These are phyloP conservation scores for Graphium colonna DNA, from an alignment of 2,888 invertebrate genomes.

Conservation along the genomic window DNA sequence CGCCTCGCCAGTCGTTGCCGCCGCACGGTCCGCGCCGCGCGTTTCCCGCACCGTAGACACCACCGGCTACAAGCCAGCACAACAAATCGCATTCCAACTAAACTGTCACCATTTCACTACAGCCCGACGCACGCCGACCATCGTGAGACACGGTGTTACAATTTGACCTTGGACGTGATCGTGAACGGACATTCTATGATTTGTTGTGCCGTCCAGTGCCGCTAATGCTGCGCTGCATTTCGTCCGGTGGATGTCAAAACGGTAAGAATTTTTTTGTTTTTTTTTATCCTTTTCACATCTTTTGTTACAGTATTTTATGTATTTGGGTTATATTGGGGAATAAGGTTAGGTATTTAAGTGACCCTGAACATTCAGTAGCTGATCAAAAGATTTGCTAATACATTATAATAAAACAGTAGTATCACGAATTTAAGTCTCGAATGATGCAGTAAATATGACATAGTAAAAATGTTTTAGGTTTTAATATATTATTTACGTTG, in stretches of 20 bases:
- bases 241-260: constrained; percentile 59
- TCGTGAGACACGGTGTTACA: constrained; percentile 4
- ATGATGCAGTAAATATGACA: too few species aligned
- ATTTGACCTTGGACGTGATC: constrained; percentile 16
- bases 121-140: neutral
- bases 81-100: constrained; percentile 30
- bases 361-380: too few species aligned
- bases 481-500: too few species aligned
- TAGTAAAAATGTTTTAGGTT: too few species aligned
- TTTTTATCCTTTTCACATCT: too few species aligned
- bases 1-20: constrained; percentile 59
- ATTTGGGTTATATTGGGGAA: too few species aligned
- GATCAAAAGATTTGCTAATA: too few species aligned
- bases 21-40: constrained; percentile 46
- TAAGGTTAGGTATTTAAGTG: too few species aligned
- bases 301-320: too few species aligned
- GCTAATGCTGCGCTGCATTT: constrained; percentile 45
- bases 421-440: too few species aligned
- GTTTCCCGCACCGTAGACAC: constrained; percentile 53
- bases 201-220: constrained; percentile 53
- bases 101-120: constrained; percentile 14
- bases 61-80: constrained; percentile 53
- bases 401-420: too few species aligned
- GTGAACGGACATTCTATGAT: constrained; percentile 35
- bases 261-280: constrained; percentile 46